Evolutionary conservation across 2,113 vertebrate species (phyloP).

Genomic region (Struthio camelus): DNA sequence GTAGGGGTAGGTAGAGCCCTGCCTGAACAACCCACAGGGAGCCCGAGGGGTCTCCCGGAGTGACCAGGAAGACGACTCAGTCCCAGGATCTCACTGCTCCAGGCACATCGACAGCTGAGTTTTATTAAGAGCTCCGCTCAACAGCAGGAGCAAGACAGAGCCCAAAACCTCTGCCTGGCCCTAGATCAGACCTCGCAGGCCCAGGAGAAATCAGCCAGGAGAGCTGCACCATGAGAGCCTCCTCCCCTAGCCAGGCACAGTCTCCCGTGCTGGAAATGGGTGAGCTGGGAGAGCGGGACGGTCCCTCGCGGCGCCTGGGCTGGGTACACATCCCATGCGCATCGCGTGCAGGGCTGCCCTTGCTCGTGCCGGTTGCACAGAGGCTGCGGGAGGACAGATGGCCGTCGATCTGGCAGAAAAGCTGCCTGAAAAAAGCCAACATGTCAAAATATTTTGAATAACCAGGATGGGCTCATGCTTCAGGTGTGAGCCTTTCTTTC

Average conservation of each 20-base stretch:
- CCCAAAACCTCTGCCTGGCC: background rate
- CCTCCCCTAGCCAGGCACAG: background rate
- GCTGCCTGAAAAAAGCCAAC: too few relatives aligned
- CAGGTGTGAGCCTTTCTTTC: background rate
- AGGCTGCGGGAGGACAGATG: too few relatives aligned
- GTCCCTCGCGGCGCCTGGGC: too few relatives aligned
- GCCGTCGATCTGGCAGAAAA: too few relatives aligned
- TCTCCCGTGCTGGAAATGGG: too few relatives aligned
- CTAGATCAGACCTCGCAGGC: background rate
- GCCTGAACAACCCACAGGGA: rapidly evolving
- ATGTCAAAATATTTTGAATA: too few relatives aligned
- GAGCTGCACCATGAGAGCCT: rapidly evolving
- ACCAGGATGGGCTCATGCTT: background rate
- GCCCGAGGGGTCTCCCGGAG: background rate
- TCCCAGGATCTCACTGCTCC: background rate
- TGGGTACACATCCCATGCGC: too few relatives aligned
- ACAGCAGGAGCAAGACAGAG: background rate
- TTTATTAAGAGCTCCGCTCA: background rate
- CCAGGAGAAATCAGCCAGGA: background rate
- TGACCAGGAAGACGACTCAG: background rate
- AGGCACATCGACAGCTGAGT: background rate
- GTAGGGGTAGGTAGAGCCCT: background rate
- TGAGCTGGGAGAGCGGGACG: too few relatives aligned
- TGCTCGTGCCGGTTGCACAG: too few relatives aligned
- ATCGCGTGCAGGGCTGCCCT: too few relatives aligned